phyloP scores from a whole-genome alignment of 2,888 invertebrate genomes.

The Bruchidius siliquastri region DNA sequence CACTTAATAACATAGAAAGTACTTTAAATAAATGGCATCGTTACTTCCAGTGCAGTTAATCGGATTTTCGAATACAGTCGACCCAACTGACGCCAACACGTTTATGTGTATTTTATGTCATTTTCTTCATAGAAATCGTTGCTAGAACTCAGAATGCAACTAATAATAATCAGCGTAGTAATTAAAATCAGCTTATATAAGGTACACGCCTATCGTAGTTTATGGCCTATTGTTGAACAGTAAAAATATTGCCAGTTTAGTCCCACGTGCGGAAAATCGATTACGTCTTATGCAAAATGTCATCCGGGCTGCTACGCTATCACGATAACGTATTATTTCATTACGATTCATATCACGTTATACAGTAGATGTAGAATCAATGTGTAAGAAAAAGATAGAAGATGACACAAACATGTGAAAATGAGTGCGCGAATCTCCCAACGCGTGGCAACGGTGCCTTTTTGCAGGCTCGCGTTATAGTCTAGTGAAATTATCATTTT shows the following conservation, averaged over 20 bases:
- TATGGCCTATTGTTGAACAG: background rate
- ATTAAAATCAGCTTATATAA: background rate
- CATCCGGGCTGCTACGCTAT: background rate
- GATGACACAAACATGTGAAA: no score
- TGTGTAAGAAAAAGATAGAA: no score
- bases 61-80: background rate
- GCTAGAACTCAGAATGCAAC: background rate
- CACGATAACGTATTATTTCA: background rate
- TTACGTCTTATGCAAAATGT: background rate
- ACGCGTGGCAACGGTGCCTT: no score
- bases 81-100: background rate
- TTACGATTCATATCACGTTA: background rate
- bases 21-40: constrained; percentile 3
- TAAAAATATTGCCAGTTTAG: background rate
- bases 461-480: no score
- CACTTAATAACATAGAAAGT: background rate
- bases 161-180: background rate
- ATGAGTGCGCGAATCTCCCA: no score
- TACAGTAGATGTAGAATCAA: no score
- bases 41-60: background rate
- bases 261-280: background rate
- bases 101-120: background rate
- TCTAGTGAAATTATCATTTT: no score
- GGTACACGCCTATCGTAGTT: background rate
- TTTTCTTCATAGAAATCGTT: background rate